Evolutionary conservation across 1,140 invertebrate species (phyloP).

Genomic region (Zelostemma sp.): DNA sequence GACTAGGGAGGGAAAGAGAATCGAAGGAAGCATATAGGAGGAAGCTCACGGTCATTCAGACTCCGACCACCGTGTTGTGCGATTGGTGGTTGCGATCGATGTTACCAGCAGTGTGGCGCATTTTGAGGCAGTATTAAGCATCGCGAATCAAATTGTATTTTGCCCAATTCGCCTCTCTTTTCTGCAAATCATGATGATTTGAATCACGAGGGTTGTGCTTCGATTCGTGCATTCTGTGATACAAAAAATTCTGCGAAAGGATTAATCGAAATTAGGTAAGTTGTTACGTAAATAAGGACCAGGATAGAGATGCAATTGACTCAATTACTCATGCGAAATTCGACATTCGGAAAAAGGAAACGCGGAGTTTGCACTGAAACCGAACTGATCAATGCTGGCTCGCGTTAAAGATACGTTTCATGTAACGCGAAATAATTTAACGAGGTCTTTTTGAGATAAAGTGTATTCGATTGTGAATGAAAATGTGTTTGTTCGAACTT

Average conservation of each 20-base stretch:
- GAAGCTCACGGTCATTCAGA: constrained; percentile 51
- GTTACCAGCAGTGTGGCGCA: constrained; percentile 37
- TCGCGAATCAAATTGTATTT: neutral
- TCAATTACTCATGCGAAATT: too few relatives aligned
- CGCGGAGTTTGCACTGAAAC: too few relatives aligned
- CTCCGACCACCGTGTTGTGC: constrained; percentile 50
- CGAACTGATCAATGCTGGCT: too few relatives aligned
- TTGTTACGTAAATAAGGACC: too few relatives aligned
- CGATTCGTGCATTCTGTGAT: constrained; percentile 7
- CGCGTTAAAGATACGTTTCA: too few relatives aligned
- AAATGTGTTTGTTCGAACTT: too few relatives aligned
- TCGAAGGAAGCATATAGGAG: constrained; percentile 31
- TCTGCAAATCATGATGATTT: neutral
- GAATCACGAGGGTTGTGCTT: constrained; percentile 9
- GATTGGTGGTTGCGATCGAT: constrained; percentile 42
- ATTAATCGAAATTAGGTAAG: neutral
- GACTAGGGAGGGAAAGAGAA: constrained; percentile 12
- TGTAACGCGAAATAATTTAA: neutral
- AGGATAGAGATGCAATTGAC: too few relatives aligned
- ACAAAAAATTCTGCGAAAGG: neutral
- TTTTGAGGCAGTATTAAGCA: constrained; percentile 15
- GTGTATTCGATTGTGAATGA: neutral
- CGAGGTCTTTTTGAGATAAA: neutral
- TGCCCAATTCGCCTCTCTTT: neutral
- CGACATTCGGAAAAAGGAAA: too few relatives aligned